A percentile compares a stretch with the other conserved stretches of the same genome.
Conservation (phyloP, 1,140 invertebrate genomes). For the Drosophila hydei region DNA sequence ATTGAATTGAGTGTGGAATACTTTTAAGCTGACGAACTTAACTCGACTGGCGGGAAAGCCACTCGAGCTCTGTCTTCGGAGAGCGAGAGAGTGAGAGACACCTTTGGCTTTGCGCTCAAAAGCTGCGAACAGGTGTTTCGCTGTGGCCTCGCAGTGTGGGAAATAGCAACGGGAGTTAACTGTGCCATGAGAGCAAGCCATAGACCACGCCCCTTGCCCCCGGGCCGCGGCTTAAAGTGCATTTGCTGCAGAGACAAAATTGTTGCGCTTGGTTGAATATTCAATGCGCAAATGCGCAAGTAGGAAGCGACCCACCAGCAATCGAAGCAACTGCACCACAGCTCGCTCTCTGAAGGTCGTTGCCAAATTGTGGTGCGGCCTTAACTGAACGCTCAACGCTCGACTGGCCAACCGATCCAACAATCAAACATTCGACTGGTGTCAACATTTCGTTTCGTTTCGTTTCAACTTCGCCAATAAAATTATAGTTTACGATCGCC, state of each 20-base stretch:
- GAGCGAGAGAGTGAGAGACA: too few species aligned
- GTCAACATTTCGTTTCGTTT: conserved; percentile 25
- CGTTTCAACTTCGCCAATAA: conserved; percentile 4
- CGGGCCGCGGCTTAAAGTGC: too few species aligned
- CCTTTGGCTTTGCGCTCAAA: too few species aligned
- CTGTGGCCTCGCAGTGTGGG: conserved; percentile 44
- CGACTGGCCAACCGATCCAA: conserved; percentile 55
- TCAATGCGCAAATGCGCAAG: conserved; percentile 57
- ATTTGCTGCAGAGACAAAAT: conserved; percentile 27
- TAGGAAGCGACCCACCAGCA: conserved; percentile 62
- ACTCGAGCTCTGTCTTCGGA: conserved; percentile 7
- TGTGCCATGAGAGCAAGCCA: conserved; percentile 47
- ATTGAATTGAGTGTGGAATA: conserved; percentile 33
- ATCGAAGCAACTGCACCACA: background rate
- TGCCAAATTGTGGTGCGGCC: conserved; percentile 60
- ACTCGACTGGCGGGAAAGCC: conserved; percentile 6
- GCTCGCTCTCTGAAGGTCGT: conserved; percentile 39
- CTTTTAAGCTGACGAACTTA: conserved; percentile 26
- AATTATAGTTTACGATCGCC: conserved; percentile 24
- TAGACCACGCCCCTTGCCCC: background rate
- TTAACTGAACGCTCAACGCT: conserved; percentile 26
- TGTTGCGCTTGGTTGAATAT: conserved; percentile 67
- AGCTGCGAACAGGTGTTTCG: conserved; percentile 26
- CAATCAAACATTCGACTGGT: conserved; percentile 11
- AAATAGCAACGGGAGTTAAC: conserved; percentile 39